phyloP scores from a whole-genome alignment of 1,140 invertebrate species.

The Drosophila ambigua region DNA sequence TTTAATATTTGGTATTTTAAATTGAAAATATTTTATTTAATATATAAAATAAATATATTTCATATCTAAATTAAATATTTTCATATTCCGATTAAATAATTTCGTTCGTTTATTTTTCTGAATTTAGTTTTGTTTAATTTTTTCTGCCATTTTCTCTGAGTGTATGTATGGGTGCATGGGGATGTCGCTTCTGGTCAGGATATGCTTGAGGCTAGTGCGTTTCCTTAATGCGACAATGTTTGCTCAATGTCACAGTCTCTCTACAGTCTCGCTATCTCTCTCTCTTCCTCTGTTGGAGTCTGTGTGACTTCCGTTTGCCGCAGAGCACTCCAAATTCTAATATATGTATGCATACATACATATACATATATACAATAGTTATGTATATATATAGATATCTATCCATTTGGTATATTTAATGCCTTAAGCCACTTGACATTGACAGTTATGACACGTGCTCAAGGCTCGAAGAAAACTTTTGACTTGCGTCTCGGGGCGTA shows the following conservation, averaged over 20 bases:
- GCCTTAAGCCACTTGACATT: constrained; percentile 56
- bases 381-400: background rate
- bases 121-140: too few species aligned
- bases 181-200: constrained; percentile 35
- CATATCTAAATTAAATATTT: too few species aligned
- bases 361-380: background rate
- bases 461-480: constrained; percentile 28
- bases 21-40: too few species aligned
- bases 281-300: constrained; percentile 28
- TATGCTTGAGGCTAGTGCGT: constrained; percentile 63
- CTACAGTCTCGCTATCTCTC: constrained; percentile 5
- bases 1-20: too few species aligned
- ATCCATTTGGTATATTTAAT: background rate
- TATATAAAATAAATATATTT: too few species aligned
- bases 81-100: too few species aligned
- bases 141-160: background rate
- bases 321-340: background rate
- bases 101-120: too few species aligned
- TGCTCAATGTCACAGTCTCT: constrained; percentile 66
- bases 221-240: constrained; percentile 71
- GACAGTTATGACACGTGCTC: constrained; percentile 74
- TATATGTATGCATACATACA: constrained; percentile 17
- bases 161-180: constrained; percentile 15
- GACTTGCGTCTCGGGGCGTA: constrained; percentile 19
- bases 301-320: constrained; percentile 57